Evolutionary conservation across 2,888 invertebrate species (phyloP).

Genomic region (Mythimna impura): DNA sequence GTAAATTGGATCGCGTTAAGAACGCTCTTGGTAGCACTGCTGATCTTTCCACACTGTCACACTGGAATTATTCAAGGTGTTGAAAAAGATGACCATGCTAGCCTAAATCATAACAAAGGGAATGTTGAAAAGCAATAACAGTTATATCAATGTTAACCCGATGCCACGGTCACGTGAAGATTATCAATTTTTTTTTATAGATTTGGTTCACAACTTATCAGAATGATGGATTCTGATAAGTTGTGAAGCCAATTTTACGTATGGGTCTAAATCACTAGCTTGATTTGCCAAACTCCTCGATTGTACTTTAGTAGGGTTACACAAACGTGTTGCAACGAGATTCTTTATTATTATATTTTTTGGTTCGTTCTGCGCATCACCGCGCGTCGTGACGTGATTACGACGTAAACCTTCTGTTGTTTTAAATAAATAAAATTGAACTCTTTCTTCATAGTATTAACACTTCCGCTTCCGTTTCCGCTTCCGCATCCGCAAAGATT

Average conservation of each 20-base stretch:
- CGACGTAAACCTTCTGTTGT: too few species aligned
- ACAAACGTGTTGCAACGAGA: too few species aligned
- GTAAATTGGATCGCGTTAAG: too few species aligned
- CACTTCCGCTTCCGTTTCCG: too few species aligned
- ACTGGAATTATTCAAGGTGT: not conserved
- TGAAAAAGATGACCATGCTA: not conserved
- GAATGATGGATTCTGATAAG: not conserved
- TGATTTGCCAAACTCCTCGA: not conserved
- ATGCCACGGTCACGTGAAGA: constrained; percentile 45
- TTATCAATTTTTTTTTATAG: constrained; percentile 31
- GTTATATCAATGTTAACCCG: not conserved
- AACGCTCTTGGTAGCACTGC: too few species aligned
- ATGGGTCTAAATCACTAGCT: constrained; percentile 15
- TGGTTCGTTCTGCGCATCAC: too few species aligned
- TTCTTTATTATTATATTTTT: too few species aligned
- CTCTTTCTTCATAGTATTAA: too few species aligned
- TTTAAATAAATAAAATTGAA: too few species aligned
- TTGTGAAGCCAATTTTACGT: constrained; percentile 36
- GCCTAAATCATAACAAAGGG: constrained; percentile 1
- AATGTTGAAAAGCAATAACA: constrained; percentile 6
- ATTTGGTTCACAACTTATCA: constrained; percentile 34
- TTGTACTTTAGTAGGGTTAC: not conserved
- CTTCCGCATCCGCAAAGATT: too few species aligned
- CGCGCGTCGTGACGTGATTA: too few species aligned
- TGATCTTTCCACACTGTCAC: too few species aligned